Base-by-base conservation (phyloP, 1,140 invertebrate species). In the Drosophila yakuba region DNA sequence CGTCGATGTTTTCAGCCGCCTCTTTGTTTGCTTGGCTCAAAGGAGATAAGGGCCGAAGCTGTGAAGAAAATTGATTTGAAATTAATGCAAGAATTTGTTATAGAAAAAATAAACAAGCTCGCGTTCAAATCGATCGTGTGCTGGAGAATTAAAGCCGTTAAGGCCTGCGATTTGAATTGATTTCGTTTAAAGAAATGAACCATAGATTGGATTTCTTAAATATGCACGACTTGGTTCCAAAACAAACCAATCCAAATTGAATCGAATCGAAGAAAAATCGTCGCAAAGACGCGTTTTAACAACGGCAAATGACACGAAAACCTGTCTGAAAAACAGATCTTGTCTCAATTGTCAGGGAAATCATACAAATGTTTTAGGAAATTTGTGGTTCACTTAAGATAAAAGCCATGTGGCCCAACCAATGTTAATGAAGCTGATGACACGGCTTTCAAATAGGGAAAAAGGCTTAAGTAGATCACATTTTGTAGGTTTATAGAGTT, bases 1-100 rank as follows among this genome's bases (percentile, higher is more conserved):
- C 79, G 64, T 48, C 68, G 51, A 76, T 74, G 69, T 74, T 59
- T 68, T 74, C 62, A 43, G 60, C 60, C 55, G 47, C 41, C 36
- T 50, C 54, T 41, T 38, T 60, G 47, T 47, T 59, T 63, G 50
- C 59, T 64, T 77, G 57, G 50, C 60, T 44, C 52, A 55, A 39
- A 57, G 58, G 64, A 69, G 72, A 75, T 64, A 58, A 72, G 69
- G 67, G 69, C 68, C 71, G 55, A 68, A 67, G 90, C 90, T 91
- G 90, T 91, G 90, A 90, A 90, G 90, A 90, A 91, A 91, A 91
- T 91, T 91, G 89, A 91, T 91, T 91, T 82, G 90, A 91, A 91
- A 91, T 91, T 91, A 91, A 91, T 91, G 90, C 90, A 91, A 90
- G 90, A 91, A 91, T 91, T 91, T 91, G 88, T 90, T 89, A 89